phyloP scores from a whole-genome alignment of 2,888 invertebrate genomes.

The Lycocerus yunnanus region DNA sequence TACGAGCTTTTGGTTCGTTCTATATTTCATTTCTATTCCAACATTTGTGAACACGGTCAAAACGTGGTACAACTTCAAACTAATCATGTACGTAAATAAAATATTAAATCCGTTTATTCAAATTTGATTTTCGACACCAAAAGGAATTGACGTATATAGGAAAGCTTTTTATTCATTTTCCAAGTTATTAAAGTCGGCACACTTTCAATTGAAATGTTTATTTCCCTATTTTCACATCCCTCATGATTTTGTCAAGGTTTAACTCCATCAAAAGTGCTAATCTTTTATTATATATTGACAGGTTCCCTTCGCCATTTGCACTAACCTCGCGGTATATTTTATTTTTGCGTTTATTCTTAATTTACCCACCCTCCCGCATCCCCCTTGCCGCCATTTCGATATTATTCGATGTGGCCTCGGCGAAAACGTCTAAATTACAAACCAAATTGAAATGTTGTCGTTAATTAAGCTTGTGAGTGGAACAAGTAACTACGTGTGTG shows the following conservation, averaged over 20 bases:
- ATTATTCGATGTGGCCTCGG: too few relatives aligned
- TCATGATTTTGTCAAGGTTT: not conserved
- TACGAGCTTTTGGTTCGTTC: constrained; percentile 19
- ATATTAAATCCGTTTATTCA: not conserved
- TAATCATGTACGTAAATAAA: not conserved
- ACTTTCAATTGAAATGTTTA: not conserved
- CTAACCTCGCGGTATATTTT: too few relatives aligned
- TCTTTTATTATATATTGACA: not conserved
- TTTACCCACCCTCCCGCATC: too few relatives aligned
- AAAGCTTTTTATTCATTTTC: not conserved
- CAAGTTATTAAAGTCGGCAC: not conserved
- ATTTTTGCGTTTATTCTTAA: too few relatives aligned
- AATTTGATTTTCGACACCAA: not conserved
- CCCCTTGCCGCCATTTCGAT: too few relatives aligned
- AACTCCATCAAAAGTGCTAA: not conserved
- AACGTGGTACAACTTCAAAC: constrained; percentile 6
- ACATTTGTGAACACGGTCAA: constrained; percentile 10
- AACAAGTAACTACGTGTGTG: not conserved
- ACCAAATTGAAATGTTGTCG: not conserved
- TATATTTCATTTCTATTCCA: constrained; percentile 19
- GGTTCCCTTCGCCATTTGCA: not conserved
- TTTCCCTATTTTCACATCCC: not conserved
- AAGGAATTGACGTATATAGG: not conserved
- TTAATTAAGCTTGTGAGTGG: not conserved
- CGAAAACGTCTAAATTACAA: not conserved